Conservation (phyloP, 2,888 invertebrate species). For the Anoplius nigerrimus region DNA sequence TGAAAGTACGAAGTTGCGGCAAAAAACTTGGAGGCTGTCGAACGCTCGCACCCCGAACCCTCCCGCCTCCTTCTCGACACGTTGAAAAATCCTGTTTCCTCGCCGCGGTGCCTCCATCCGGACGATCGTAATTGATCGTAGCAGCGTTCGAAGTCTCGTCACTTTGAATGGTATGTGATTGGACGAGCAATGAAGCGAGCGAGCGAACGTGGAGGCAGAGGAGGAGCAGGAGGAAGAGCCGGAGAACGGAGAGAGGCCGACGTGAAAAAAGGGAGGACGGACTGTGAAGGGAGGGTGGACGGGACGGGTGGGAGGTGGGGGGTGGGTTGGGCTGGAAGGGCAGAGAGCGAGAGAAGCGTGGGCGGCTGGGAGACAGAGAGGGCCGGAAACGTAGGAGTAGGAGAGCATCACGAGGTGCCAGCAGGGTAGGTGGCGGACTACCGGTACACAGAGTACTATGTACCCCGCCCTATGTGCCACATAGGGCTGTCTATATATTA, state of each 20-base stretch:
- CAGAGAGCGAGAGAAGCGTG: conserved; percentile 18
- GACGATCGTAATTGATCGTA: conserved; percentile 62
- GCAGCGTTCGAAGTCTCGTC: conserved; percentile 58
- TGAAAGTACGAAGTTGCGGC: conserved; percentile 7
- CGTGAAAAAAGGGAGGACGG: conserved; percentile 24
- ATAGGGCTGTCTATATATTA: conserved; percentile 13
- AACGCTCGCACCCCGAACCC: too few species aligned
- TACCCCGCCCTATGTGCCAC: conserved; percentile 9
- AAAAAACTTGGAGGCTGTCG: neutral
- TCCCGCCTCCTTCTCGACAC: conserved; percentile 11
- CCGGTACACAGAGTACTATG: conserved; percentile 12
- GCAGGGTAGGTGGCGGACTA: conserved; percentile 21
- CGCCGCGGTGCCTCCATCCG: conserved; percentile 38
- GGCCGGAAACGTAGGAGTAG: conserved; percentile 6
- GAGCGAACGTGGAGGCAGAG: conserved; percentile 6
- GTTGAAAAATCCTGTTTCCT: conserved; percentile 39
- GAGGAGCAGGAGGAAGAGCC: conserved; percentile 37
- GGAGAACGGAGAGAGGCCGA: conserved; percentile 10
- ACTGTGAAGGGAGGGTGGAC: conserved; percentile 30
- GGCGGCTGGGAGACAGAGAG: conserved; percentile 19
- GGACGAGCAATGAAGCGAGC: conserved; percentile 64
- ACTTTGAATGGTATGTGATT: conserved; percentile 68
- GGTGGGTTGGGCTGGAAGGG: conserved; percentile 13
- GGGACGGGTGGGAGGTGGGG: conserved; percentile 15
- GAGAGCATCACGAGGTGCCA: conserved; percentile 19